phyloP scores from a whole-genome alignment of 2,888 invertebrate genomes.

The Chloromyia formosa region DNA sequence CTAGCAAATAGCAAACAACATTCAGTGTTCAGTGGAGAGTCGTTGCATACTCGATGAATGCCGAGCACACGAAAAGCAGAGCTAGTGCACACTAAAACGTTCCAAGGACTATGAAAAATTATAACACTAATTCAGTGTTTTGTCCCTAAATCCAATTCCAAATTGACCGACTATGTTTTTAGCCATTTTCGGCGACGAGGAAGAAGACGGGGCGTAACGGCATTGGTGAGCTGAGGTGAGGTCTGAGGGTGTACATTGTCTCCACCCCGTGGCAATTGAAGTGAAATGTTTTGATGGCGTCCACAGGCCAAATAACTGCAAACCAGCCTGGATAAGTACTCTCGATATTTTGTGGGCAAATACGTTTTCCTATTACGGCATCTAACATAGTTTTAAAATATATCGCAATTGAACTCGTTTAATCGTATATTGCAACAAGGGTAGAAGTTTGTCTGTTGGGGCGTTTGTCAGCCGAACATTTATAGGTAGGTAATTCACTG shows the following conservation, averaged over 20 bases:
- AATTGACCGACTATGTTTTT: slow-evolving; percentile 48
- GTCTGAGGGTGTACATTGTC: too few species aligned
- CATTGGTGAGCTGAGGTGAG: not conserved
- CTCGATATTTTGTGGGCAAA: slow-evolving; percentile 1
- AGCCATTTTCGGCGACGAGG: not conserved
- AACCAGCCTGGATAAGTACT: not conserved
- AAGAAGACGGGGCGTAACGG: not conserved
- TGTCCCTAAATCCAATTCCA: slow-evolving; percentile 49
- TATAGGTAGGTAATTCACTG: not conserved
- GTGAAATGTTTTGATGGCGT: slow-evolving; percentile 10
- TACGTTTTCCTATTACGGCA: slow-evolving; percentile 7
- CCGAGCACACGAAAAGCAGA: not conserved
- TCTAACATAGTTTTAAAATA: slow-evolving; percentile 7
- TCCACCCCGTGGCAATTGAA: slow-evolving; percentile 1
- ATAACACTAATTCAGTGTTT: slow-evolving; percentile 51
- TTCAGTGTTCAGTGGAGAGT: not conserved
- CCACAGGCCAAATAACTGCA: not conserved
- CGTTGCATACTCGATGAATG: slow-evolving; percentile 4
- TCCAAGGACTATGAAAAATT: slow-evolving; percentile 45
- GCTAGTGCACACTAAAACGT: slow-evolving; percentile 10
- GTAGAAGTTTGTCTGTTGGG: not conserved
- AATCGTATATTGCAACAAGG: not conserved
- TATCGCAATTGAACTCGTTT: not conserved
- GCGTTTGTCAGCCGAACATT: slow-evolving; percentile 8
- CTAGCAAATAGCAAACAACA: not conserved